phyloP scores from a whole-genome alignment of 1,140 invertebrate species.

The Atta colombica region DNA sequence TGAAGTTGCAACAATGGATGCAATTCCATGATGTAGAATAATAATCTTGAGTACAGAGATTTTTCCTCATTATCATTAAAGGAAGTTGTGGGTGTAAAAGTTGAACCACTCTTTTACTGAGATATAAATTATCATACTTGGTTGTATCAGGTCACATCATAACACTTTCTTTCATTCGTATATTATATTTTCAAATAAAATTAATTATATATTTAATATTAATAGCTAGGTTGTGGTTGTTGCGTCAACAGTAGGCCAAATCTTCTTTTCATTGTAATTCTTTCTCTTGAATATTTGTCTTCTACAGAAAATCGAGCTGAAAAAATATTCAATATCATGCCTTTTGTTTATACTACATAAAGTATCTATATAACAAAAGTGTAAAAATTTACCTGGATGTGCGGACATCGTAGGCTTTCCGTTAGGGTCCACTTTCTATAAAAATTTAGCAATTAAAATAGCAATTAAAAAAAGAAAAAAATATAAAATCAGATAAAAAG shows the following conservation, averaged over 20 bases:
- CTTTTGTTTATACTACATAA: not conserved
- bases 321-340: constrained; percentile 79
- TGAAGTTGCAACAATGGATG: not conserved
- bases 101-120: not conserved
- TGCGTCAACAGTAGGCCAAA: constrained; percentile 96
- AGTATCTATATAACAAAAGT: constrained; percentile 2
- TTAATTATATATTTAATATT: constrained; percentile 68
- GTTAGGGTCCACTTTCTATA: constrained; percentile 91
- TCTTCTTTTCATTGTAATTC: constrained; percentile 96
- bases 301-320: constrained; percentile 97
- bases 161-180: not conserved
- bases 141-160: not conserved
- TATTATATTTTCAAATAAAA: constrained; percentile 5
- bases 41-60: not conserved
- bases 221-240: constrained; percentile 91
- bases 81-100: constrained; percentile 52
- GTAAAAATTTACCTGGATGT: constrained; percentile 90
- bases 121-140: not conserved
- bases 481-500: constrained; percentile 27
- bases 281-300: constrained; percentile 96
- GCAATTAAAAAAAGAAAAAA: not conserved
- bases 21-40: not conserved
- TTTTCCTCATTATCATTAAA: constrained; percentile 42
- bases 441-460: constrained; percentile 56
- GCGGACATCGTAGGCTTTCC: constrained; percentile 95